Percentiles rank a stretch among this genome's conserved stretches.
phyloP scores from a whole-genome alignment of 2,888 invertebrate genomes.

The Macrophya annulata region DNA sequence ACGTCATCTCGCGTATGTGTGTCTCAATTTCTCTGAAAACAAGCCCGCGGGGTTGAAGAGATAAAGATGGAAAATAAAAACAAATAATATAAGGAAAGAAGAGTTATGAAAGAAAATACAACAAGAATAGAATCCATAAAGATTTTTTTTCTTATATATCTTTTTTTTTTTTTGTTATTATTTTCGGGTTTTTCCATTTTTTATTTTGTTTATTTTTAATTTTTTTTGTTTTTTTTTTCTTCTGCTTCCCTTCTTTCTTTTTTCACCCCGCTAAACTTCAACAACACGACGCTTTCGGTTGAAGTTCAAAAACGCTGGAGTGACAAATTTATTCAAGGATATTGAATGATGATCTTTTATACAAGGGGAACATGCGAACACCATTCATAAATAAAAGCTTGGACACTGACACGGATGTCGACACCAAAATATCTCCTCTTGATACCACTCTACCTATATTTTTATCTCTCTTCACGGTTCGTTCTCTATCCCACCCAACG shows the following conservation, averaged over 20 bases:
- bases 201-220: too few species aligned
- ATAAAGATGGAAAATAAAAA: conserved; percentile 21
- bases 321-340: conserved; percentile 49
- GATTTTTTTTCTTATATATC: background rate
- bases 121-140: background rate
- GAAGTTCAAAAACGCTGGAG: conserved; percentile 9
- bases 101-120: conserved; percentile 26
- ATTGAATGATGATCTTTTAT: conserved; percentile 48
- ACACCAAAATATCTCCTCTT: conserved; percentile 40
- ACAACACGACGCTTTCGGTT: background rate
- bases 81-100: conserved; percentile 4
- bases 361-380: background rate
- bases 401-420: conserved; percentile 34
- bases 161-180: background rate
- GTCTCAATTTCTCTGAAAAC: conserved; percentile 38
- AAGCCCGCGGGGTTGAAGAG: conserved; percentile 13
- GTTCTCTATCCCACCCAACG: conserved; percentile 8
- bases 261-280: conserved; percentile 1
- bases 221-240: background rate
- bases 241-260: background rate
- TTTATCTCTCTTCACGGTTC: conserved; percentile 1
- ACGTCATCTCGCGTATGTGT: conserved; percentile 36
- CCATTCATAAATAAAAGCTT: conserved; percentile 48
- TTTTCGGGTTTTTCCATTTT: background rate
- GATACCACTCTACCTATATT: conserved; percentile 12